Evolutionary conservation across 2,113 vertebrate species (phyloP).

Genomic region (Circaetus cinerascens): DNA sequence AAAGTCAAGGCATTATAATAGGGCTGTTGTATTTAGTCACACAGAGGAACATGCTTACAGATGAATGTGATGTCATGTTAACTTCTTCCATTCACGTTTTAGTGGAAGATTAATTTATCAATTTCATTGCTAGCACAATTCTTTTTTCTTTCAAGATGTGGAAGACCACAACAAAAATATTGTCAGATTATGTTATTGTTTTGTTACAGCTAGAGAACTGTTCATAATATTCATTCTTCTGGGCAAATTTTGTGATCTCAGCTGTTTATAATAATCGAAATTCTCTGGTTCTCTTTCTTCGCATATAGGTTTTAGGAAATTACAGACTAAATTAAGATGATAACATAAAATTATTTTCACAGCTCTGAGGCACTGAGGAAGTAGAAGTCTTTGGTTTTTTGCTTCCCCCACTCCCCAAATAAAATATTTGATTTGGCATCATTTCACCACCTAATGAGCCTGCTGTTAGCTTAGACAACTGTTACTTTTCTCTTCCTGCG

Average conservation of each 20-base stretch:
- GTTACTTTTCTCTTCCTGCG: slow-evolving; percentile 17
- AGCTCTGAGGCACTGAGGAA: neutral
- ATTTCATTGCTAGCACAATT: neutral
- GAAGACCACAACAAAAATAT: neutral
- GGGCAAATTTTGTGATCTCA: neutral
- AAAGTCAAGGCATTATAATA: neutral
- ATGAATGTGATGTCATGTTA: neutral
- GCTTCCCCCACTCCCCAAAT: neutral
- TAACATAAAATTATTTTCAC: neutral
- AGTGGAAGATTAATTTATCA: neutral
- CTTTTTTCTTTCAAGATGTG: neutral
- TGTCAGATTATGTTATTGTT: neutral
- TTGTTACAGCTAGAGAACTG: neutral
- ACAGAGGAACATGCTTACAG: neutral
- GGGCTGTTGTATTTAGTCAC: neutral
- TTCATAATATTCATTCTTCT: neutral
- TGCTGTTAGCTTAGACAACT: slow-evolving; percentile 9
- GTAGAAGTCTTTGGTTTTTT: neutral
- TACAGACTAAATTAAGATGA: neutral
- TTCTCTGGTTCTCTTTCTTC: neutral
- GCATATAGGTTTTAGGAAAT: neutral
- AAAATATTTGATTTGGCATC: neutral
- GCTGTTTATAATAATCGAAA: neutral
- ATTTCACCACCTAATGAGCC: neutral
- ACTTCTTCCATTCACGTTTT: neutral